phyloP scores from a whole-genome alignment of 2,113 vertebrate species.

The Pitta sordida region DNA sequence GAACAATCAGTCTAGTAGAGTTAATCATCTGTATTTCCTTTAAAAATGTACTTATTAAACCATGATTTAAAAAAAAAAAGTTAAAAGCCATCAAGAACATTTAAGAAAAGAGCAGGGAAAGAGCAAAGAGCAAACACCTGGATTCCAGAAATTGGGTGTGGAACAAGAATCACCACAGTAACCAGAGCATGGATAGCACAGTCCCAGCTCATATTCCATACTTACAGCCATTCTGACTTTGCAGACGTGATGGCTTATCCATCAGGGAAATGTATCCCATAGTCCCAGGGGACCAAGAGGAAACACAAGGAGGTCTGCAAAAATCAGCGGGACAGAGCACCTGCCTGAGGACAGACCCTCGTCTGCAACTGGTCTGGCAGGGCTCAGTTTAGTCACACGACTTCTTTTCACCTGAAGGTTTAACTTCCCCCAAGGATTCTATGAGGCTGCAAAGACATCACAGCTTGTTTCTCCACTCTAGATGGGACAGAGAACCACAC shows the following conservation, averaged over 20 bases:
- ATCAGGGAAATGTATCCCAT: neutral
- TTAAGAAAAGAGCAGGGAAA: neutral
- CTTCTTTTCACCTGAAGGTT: neutral
- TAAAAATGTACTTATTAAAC: slow-evolving; percentile 27
- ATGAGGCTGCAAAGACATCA: neutral
- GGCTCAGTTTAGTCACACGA: neutral
- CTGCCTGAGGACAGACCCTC: neutral
- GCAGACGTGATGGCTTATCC: neutral
- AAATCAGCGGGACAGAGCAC: neutral
- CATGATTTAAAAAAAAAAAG: neutral
- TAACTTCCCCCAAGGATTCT: neutral
- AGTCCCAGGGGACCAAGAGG: neutral
- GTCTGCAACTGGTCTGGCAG: neutral
- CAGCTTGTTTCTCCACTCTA: neutral
- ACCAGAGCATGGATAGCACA: neutral
- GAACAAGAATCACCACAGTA: neutral
- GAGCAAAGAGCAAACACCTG: slow-evolving; percentile 18
- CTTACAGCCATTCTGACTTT: neutral
- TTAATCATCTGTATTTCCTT: slow-evolving; percentile 31
- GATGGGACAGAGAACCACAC: neutral
- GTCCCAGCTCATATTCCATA: neutral
- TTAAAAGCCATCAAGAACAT: slow-evolving; percentile 41
- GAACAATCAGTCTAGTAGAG: slow-evolving; percentile 27
- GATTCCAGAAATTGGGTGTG: neutral
- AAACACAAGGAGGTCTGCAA: neutral